Base-by-base conservation (phyloP, 2,113 vertebrate species). In the Rhombomys opimus region DNA sequence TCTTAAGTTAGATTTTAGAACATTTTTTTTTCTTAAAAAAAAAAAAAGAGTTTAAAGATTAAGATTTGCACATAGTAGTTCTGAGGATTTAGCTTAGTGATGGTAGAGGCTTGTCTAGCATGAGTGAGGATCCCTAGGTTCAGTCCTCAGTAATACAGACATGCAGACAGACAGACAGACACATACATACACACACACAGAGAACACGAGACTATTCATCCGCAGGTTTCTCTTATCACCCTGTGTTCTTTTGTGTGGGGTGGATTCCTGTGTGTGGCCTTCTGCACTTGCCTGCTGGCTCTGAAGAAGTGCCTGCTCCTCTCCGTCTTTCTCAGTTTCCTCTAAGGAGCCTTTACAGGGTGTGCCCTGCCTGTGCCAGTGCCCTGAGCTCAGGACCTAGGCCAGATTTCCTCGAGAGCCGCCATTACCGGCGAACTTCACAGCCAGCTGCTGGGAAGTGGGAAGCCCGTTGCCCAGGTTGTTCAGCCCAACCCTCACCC, bases 281-380 rank as follows among this genome's bases (percentile, higher is more conserved):
- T 20, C 38, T 35, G 20, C 38, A 22, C 30, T 46, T 32, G 20
- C 3, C 12, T 0, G 5, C 25, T 59, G 4, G 6, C 6, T 3
- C 15, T 12, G 50, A 38, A 22, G 35, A 23, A 10, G 41, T 0
- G 27, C 10, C 18, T 52, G 50, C 23, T 84, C 7, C 35, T 46
- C 57, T 2, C 7, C 1, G 8, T 6, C 52, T 76, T 25, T 2
- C 61, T 54, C 52, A 0, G 32, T n/a, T 18, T 38, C 30, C 67
- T 7, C 1, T 25, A 41, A 38, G 1, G 68, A 87, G 5, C 13
- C 30, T 52, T 23, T 73, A 46, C 35, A 11, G 7, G 12, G 4
- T 3, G 0, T 0, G 5, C 63, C 18, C 81, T 20, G 13, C 65
- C 46, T 9, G 5, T 0, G 30, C 35, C 0, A 5, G 27, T 38